A percentile compares a stretch with the other conserved stretches of the same genome.
Conservation (phyloP, 1,140 invertebrate species). For the Rhyacophila brunnea region DNA sequence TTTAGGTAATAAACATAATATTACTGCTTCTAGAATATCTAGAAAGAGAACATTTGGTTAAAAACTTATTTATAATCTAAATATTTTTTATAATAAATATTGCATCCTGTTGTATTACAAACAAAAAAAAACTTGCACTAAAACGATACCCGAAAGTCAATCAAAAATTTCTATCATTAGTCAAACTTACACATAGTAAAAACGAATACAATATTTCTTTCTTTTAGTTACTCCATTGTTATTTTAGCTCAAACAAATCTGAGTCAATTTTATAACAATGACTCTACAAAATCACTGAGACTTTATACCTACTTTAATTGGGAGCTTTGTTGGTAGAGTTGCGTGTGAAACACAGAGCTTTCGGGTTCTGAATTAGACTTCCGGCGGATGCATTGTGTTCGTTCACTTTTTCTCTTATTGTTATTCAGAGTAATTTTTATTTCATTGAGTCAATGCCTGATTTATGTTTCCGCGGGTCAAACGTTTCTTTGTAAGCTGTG, state of each 20-base stretch:
- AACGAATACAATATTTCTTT: no score
- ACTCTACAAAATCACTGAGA: slow-evolving; percentile 6
- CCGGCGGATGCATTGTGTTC: slow-evolving; percentile 32
- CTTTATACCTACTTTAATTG: slow-evolving; percentile 24
- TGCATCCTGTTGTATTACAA: no score
- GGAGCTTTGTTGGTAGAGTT: slow-evolving; percentile 23
- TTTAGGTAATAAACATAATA: no score
- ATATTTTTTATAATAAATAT: no score
- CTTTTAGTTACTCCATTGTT: slow-evolving; percentile 7
- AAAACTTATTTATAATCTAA: no score
- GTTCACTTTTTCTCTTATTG: slow-evolving; percentile 32
- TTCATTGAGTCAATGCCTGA: slow-evolving; percentile 23
- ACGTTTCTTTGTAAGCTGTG: not conserved
- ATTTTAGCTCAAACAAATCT: slow-evolving; percentile 16
- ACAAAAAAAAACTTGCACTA: no score
- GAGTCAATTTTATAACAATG: slow-evolving; percentile 12
- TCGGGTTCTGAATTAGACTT: slow-evolving; percentile 28
- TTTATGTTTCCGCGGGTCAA: slow-evolving; percentile 27
- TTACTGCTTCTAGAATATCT: no score
- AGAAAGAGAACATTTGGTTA: no score
- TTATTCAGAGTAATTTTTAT: slow-evolving; percentile 31
- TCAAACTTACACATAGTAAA: no score
- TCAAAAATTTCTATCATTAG: no score
- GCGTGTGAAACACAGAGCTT: slow-evolving; percentile 22
- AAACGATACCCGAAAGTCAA: no score